Evolutionary conservation across 2,113 vertebrate species (phyloP).

Genomic region (Ramphastos sulfuratus): DNA sequence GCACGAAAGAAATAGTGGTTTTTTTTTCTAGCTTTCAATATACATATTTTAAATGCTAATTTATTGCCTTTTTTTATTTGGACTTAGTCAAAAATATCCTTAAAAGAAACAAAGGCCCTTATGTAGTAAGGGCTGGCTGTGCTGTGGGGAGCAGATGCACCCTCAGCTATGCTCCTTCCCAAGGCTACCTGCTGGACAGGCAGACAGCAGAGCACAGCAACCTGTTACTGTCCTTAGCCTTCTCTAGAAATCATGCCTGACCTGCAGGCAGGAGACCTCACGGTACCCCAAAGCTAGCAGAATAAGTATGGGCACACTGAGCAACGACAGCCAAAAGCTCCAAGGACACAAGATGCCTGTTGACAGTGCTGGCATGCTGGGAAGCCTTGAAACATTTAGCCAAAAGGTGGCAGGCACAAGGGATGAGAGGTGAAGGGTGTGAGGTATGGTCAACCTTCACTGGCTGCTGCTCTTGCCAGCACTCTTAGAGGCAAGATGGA

Average conservation of each 20-base stretch:
- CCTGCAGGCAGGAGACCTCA: background rate
- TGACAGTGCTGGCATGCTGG: background rate
- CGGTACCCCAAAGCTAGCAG: background rate
- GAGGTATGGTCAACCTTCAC: background rate
- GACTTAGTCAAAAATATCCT: background rate
- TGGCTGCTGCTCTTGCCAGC: background rate
- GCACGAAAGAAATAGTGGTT: background rate
- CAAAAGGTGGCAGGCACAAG: background rate
- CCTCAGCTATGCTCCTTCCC: background rate
- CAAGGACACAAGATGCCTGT: background rate
- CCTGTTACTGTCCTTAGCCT: background rate
- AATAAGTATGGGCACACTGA: background rate
- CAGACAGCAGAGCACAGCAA: background rate
- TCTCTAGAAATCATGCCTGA: background rate
- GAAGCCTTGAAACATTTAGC: background rate
- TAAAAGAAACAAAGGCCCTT: background rate
- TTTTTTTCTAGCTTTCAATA: background rate
- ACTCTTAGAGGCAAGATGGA: background rate
- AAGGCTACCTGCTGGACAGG: accelerated
- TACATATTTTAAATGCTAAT: background rate
- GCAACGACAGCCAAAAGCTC: background rate
- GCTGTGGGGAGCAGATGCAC: background rate
- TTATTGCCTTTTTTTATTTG: background rate
- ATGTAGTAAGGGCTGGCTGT: background rate
- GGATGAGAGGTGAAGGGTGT: background rate